phyloP scores from a whole-genome alignment of 2,113 vertebrate genomes.

The Salvelinus alpinus region DNA sequence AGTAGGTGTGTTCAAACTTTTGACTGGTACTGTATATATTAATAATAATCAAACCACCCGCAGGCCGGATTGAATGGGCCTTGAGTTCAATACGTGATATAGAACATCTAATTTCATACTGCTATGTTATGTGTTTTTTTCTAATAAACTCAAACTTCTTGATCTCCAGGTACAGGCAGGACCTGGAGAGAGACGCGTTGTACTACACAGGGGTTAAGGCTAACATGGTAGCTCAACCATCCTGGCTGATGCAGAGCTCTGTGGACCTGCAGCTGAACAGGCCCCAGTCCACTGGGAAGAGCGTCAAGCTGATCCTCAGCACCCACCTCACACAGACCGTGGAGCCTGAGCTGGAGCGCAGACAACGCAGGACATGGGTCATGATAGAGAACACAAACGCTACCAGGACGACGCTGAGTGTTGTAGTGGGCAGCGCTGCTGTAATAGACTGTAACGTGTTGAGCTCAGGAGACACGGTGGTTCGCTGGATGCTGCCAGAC shows the following conservation, averaged over 20 bases:
- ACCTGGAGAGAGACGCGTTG: slow-evolving; percentile 74
- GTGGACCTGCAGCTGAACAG: slow-evolving; percentile 82
- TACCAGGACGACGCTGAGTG: slow-evolving; percentile 43
- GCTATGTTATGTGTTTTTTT: too few relatives aligned
- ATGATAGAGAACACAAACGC: slow-evolving; percentile 74
- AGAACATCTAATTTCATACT: too few relatives aligned
- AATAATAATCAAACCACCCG: too few relatives aligned
- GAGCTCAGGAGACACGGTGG: slow-evolving; percentile 73
- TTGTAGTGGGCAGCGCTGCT: slow-evolving; percentile 71
- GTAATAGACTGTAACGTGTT: slow-evolving; percentile 77
- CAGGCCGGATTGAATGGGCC: too few relatives aligned
- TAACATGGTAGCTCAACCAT: slow-evolving; percentile 72
- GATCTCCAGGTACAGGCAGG: slow-evolving; percentile 75
- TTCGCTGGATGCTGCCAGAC: slow-evolving; percentile 83
- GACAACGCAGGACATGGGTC: slow-evolving; percentile 78
- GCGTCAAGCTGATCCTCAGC: slow-evolving; percentile 73
- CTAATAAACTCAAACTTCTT: too few relatives aligned
- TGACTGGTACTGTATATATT: too few relatives aligned
- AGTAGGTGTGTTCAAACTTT: too few relatives aligned
- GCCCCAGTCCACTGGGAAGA: slow-evolving; percentile 77
- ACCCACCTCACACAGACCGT: slow-evolving; percentile 63
- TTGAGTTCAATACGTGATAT: too few relatives aligned
- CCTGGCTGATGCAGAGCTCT: slow-evolving; percentile 83
- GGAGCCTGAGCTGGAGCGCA: slow-evolving; percentile 40
- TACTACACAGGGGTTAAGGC: slow-evolving; percentile 89